Conservation (phyloP, 2,797 vertebrate species). For the Thaleichthys pacificus region DNA sequence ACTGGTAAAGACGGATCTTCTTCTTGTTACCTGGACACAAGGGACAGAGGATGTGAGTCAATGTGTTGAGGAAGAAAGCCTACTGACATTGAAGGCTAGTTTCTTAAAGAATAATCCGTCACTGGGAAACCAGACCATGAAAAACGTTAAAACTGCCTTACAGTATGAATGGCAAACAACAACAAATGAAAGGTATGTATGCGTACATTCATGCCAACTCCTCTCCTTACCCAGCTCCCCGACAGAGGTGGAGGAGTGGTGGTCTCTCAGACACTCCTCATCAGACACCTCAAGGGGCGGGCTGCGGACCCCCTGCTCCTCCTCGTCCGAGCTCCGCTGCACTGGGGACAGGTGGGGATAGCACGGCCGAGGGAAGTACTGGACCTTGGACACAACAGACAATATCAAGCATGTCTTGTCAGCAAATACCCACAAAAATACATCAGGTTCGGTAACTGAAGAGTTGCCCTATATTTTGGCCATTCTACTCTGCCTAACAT, state of each 20-base stretch:
- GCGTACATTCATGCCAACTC: no score
- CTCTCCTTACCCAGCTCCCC: slow-evolving; percentile 84
- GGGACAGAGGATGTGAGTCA: not conserved
- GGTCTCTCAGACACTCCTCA: slow-evolving; percentile 85
- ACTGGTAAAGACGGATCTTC: slow-evolving; percentile 98
- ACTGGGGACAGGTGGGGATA: slow-evolving; percentile 76
- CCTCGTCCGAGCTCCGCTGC: slow-evolving; percentile 89
- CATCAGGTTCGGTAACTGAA: not conserved
- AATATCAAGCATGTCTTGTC: not conserved
- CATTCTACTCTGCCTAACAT: not conserved
- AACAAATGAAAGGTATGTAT: not conserved
- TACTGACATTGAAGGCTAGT: not conserved
- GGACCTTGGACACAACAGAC: slow-evolving; percentile 70
- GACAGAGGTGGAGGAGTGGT: slow-evolving; percentile 76
- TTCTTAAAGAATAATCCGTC: not conserved
- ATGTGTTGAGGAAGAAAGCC: not conserved
- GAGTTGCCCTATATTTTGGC: no score
- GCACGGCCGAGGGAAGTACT: slow-evolving; percentile 82
- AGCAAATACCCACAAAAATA: not conserved
- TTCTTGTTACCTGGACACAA: slow-evolving; percentile 87
- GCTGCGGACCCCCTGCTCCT: slow-evolving; percentile 86
- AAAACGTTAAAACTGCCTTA: no score
- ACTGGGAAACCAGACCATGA: not conserved
- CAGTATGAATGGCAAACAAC: not conserved
- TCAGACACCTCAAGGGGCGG: slow-evolving; percentile 96